Conservation (phyloP, 2,797 vertebrate species). For the Sebastes minor region DNA sequence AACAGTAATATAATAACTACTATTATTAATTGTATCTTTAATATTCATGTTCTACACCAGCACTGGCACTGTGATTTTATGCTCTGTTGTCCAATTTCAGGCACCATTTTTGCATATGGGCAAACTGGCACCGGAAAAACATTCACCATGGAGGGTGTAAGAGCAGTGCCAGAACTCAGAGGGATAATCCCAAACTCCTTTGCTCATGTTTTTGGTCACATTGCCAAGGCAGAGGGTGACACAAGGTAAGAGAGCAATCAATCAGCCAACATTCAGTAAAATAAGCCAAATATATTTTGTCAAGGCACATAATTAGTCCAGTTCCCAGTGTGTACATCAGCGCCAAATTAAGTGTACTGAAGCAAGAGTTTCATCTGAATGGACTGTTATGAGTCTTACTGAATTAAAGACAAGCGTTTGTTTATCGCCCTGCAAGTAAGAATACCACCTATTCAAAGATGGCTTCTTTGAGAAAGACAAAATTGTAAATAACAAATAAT, state of each 20-base stretch:
- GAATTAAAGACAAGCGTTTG: background rate
- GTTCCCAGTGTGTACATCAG: background rate
- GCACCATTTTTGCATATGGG: conserved; percentile 98
- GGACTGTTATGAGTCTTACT: background rate
- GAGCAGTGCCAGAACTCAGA: conserved; percentile 95
- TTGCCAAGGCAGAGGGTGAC: conserved; percentile 98
- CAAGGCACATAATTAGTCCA: background rate
- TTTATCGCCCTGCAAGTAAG: background rate
- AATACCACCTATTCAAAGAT: background rate
- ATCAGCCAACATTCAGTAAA: background rate
- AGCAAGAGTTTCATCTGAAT: background rate
- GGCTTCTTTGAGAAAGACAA: background rate
- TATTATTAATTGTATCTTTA: background rate
- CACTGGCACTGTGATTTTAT: background rate
- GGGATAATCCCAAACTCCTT: conserved; percentile 99
- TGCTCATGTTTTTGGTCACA: conserved; percentile 98
- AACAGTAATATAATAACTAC: background rate
- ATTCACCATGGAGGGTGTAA: conserved; percentile 98
- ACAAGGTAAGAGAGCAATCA: conserved; percentile 84
- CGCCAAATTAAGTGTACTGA: background rate
- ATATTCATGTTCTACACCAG: background rate
- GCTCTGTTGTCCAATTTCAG: conserved; percentile 73
- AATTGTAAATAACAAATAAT: background rate
- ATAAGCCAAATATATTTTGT: background rate
- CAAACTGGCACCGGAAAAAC: conserved; percentile 99